These are phyloP conservation scores for Folsomia manolachei DNA, from an alignment of 2,888 invertebrate species.

Conservation along the genomic window DNA sequence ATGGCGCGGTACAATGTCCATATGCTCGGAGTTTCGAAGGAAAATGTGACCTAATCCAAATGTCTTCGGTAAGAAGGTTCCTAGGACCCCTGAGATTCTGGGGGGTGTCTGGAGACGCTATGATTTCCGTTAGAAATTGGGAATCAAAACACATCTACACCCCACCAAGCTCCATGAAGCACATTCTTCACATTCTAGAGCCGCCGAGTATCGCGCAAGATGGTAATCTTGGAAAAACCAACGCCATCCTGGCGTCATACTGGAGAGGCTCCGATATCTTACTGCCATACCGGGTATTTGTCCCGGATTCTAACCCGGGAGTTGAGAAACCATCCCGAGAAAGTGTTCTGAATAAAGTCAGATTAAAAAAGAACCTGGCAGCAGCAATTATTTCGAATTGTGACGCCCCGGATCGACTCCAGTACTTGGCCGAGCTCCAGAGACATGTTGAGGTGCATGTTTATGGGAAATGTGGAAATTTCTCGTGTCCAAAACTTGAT, in stretches of 20 bases:
- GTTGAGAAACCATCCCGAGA: neutral
- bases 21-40: slow-evolving; percentile 12
- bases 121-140: slow-evolving; percentile 1
- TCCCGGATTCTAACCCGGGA: no score
- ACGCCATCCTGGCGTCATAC: slow-evolving; percentile 25
- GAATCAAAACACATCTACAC: neutral
- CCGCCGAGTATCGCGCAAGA: slow-evolving; percentile 16
- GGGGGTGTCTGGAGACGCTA: neutral
- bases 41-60: neutral
- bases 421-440: slow-evolving; percentile 79
- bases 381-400: slow-evolving; percentile 32
- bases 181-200: slow-evolving; percentile 21
- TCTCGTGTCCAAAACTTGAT: slow-evolving; percentile 66
- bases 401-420: slow-evolving; percentile 60
- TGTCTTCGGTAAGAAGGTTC: neutral
- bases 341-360: slow-evolving; percentile 23
- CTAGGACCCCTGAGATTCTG: neutral
- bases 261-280: slow-evolving; percentile 27
- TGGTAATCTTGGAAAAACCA: slow-evolving; percentile 7
- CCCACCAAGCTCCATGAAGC: neutral
- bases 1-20: slow-evolving; percentile 1
- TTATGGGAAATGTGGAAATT: slow-evolving; percentile 82
- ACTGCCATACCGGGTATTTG: slow-evolving; percentile 20
- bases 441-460: slow-evolving; percentile 86
- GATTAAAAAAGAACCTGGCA: slow-evolving; percentile 25